Conservation (phyloP, 2,797 vertebrate species). For the Propithecus perrieri region DNA sequence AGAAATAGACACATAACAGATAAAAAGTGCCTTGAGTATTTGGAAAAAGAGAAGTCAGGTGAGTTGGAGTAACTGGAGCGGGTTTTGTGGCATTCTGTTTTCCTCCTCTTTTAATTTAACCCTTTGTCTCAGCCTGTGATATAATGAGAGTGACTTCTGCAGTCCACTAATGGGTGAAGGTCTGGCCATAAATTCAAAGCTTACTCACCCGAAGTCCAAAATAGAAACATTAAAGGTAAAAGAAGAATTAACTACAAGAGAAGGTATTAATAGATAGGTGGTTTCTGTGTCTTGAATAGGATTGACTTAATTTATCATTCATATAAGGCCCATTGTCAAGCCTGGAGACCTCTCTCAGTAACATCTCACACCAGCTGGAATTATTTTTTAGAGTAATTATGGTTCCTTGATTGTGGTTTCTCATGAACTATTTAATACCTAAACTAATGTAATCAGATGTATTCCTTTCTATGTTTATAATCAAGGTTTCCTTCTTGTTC, state of each 20-base stretch:
- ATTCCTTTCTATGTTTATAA: background rate
- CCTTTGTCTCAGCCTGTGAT: background rate
- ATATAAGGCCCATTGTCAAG: background rate
- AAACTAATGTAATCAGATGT: background rate
- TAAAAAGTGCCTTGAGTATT: background rate
- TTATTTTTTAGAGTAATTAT: background rate
- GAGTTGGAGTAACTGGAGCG: background rate
- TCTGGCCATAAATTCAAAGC: background rate
- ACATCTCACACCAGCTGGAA: background rate
- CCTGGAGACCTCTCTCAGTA: background rate
- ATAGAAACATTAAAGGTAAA: slow-evolving; percentile 4
- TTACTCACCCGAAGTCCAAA: background rate
- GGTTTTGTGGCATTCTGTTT: background rate
- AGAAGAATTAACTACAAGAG: background rate
- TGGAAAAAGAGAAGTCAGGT: background rate
- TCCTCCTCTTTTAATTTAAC: background rate
- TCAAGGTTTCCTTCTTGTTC: background rate
- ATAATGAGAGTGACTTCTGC: background rate
- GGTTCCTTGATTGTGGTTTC: background rate
- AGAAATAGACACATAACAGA: background rate
- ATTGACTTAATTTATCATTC: background rate
- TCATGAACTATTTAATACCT: background rate
- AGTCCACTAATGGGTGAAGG: background rate
- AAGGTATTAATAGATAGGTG: background rate
- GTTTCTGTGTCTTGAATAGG: background rate